phyloP scores from a whole-genome alignment of 1,140 invertebrate genomes.

The Chymomyza costata region DNA sequence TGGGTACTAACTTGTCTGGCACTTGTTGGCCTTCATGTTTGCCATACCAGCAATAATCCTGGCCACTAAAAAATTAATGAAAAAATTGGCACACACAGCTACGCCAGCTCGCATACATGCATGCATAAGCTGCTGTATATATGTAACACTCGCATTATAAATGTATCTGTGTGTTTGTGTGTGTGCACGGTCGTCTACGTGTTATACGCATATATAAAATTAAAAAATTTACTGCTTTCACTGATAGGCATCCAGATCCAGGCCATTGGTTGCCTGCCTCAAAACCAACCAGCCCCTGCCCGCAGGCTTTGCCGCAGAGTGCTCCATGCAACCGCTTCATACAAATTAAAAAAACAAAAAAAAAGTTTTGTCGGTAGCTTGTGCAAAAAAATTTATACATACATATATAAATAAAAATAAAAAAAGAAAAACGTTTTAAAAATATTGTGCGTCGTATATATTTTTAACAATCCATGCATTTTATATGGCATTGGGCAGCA shows the following conservation, averaged over 20 bases:
- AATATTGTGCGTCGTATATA: conserved; percentile 59
- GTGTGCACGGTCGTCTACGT: too few species aligned
- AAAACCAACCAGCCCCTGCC: conserved; percentile 7
- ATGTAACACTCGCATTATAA: neutral
- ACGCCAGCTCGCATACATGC: conserved; percentile 6
- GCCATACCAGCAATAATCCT: too few species aligned
- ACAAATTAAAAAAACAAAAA: conserved; percentile 58
- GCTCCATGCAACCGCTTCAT: conserved; percentile 7
- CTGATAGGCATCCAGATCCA: conserved; percentile 47
- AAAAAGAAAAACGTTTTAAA: conserved; percentile 38
- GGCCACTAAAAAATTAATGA: conserved; percentile 67
- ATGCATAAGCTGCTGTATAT: conserved; percentile 10
- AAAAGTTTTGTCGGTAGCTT: too few species aligned
- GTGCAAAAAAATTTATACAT: conserved; percentile 21
- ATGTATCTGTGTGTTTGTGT: too few species aligned
- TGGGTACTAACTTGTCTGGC: too few species aligned
- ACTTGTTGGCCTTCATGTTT: too few species aligned
- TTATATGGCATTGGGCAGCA: too few species aligned
- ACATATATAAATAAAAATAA: conserved; percentile 8
- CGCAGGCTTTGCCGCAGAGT: neutral
- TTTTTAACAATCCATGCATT: conserved; percentile 68
- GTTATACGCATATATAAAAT: conserved; percentile 48
- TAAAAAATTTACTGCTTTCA: conserved; percentile 67
- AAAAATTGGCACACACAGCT: conserved; percentile 45
- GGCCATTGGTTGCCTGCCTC: conserved; percentile 36